Evolutionary conservation across 2,888 invertebrate genomes (phyloP).

Genomic region (Enchytraeus crypticus): DNA sequence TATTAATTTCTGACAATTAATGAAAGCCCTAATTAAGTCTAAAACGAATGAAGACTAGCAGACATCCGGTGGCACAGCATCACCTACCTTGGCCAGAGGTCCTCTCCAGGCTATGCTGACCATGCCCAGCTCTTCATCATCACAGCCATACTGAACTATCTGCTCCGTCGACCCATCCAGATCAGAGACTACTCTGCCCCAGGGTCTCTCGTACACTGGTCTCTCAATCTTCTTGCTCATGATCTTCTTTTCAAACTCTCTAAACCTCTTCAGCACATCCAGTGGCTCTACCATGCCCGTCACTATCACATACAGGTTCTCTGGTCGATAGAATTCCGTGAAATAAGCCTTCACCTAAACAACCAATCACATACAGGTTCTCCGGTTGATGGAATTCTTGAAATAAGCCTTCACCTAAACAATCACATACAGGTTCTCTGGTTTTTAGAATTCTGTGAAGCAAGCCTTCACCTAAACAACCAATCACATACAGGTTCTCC

Average conservation of each 20-base stretch:
- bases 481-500: too few species aligned
- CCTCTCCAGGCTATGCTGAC: slow-evolving; percentile 73
- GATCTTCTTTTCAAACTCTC: slow-evolving; percentile 62
- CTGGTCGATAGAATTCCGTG: slow-evolving; percentile 74
- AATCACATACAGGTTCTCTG: slow-evolving; percentile 76
- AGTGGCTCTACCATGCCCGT: slow-evolving; percentile 64
- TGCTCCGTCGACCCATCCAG: slow-evolving; percentile 54
- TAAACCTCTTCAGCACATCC: slow-evolving; percentile 66
- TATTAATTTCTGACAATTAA: too few species aligned
- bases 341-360: slow-evolving; percentile 67
- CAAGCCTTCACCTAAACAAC: slow-evolving; percentile 61
- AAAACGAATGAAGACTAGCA: too few species aligned
- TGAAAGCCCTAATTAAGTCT: too few species aligned
- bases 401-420: slow-evolving; percentile 75
- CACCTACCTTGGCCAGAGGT: slow-evolving; percentile 54
- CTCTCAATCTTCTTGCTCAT: slow-evolving; percentile 19
- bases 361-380: too few species aligned
- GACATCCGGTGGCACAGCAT: too few species aligned
- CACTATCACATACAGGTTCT: slow-evolving; percentile 75
- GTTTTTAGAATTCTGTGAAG: slow-evolving; percentile 76
- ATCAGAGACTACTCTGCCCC: slow-evolving; percentile 64
- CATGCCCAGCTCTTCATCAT: slow-evolving; percentile 64
- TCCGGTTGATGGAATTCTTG: too few species aligned
- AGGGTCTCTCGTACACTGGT: slow-evolving; percentile 61
- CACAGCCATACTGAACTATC: slow-evolving; percentile 66